phyloP scores from a whole-genome alignment of 2,797 vertebrate species.

The Nannoperca obscura region DNA sequence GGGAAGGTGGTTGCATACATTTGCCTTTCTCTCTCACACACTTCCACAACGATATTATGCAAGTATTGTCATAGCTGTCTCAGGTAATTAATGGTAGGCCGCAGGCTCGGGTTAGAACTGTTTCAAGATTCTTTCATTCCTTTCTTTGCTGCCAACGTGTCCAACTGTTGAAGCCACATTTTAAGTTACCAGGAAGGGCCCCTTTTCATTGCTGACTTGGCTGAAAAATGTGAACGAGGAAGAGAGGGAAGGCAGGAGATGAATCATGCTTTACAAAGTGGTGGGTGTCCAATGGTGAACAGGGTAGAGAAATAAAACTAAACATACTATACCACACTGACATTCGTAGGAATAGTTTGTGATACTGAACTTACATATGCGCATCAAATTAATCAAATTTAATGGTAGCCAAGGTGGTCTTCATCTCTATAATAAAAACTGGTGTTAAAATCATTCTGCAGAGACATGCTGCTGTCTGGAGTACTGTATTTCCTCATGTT shows the following conservation, averaged over 20 bases:
- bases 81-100: conserved; percentile 33
- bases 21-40: conserved; percentile 21
- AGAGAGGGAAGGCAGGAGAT: conserved; percentile 28
- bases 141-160: conserved; percentile 35
- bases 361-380: background rate
- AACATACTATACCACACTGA: background rate
- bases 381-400: background rate
- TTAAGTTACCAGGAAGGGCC: conserved; percentile 34
- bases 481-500: background rate
- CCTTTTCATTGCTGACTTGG: conserved; percentile 45
- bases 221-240: conserved; percentile 27
- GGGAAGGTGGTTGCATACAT: conserved; percentile 36
- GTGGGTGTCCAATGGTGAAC: background rate
- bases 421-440: conserved; percentile 12
- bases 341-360: background rate
- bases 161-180: conserved; percentile 23
- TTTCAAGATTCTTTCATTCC: conserved; percentile 39
- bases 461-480: conserved; percentile 9
- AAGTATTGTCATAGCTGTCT: conserved; percentile 19
- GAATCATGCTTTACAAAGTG: conserved; percentile 38
- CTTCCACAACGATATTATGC: conserved; percentile 17
- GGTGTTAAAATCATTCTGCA: background rate
- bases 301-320: conserved; percentile 11
- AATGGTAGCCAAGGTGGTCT: background rate
- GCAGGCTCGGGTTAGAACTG: conserved; percentile 22